Evolutionary conservation across 2,113 vertebrate genomes (phyloP).

Genomic region (Tiliqua scincoides): DNA sequence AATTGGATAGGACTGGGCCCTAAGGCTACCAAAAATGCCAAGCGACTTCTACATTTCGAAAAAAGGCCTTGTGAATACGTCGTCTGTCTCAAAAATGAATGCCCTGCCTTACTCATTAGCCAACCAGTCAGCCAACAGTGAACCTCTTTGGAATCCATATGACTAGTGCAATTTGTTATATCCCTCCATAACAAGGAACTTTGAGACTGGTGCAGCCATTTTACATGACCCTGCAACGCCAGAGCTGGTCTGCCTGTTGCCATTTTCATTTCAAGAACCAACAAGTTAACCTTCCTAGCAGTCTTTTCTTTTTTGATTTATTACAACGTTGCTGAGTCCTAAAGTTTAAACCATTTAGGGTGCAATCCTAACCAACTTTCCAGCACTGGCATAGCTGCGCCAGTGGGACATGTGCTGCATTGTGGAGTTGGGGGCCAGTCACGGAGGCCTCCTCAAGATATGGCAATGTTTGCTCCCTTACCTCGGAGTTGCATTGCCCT

Average conservation of each 20-base stretch:
- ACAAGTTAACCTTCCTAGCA: constrained; percentile 47
- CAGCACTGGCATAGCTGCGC: no score
- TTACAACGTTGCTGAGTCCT: neutral
- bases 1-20: no score
- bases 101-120: no score
- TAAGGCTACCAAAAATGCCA: no score
- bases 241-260: neutral
- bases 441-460: no score
- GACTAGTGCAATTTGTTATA: neutral
- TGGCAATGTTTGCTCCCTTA: no score
- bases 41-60: no score
- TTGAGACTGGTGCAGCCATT: neutral
- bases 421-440: no score
- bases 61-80: no score
- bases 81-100: neutral
- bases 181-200: neutral
- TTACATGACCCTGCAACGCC: neutral
- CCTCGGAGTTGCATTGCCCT: no score
- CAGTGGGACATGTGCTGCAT: no score
- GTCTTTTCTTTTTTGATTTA: constrained; percentile 3
- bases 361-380: no score
- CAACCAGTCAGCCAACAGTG: neutral
- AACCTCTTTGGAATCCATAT: neutral
- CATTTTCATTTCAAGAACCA: neutral
- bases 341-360: constrained; percentile 48